A percentile compares a stretch with the other conserved stretches of the same genome.
Evolutionary conservation across 2,797 vertebrate species (phyloP).

Genomic region (Poecile montanus): DNA sequence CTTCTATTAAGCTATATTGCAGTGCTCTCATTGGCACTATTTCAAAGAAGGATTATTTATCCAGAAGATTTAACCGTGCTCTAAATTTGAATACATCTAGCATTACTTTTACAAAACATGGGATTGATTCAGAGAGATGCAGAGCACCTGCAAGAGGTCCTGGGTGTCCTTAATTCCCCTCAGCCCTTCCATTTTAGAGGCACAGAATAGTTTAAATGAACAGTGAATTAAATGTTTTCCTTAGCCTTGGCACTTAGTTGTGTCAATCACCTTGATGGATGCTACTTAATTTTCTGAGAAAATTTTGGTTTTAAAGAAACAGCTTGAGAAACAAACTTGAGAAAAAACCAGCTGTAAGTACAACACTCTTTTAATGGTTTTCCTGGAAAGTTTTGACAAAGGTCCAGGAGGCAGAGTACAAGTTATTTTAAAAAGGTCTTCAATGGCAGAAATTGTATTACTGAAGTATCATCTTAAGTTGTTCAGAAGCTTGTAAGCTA

Average conservation of each 20-base stretch:
- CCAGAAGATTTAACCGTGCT: constrained; percentile 48
- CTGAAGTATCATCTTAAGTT: not conserved
- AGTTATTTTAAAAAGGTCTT: constrained; percentile 19
- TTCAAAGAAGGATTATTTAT: constrained; percentile 66
- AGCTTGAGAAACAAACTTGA: no score
- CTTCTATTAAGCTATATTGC: constrained; percentile 43
- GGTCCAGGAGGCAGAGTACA: not conserved
- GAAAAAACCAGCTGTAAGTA: not conserved
- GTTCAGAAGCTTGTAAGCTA: not conserved
- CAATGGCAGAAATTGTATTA: constrained; percentile 1
- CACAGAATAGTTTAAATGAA: not conserved
- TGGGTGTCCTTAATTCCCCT: not conserved
- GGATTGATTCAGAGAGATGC: not conserved
- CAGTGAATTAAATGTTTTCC: not conserved
- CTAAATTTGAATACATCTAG: constrained; percentile 54
- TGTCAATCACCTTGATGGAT: not conserved
- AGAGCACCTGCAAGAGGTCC: not conserved
- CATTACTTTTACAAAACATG: constrained; percentile 25
- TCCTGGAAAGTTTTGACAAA: constrained; percentile 6
- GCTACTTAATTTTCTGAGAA: not conserved
- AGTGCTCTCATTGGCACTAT: constrained; percentile 56
- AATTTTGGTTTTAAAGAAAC: not conserved
- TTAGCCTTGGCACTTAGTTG: not conserved
- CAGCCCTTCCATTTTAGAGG: not conserved
- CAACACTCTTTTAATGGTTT: not conserved